phyloP scores from a whole-genome alignment of 2,797 vertebrate species.

The Heterohyrax brucei region DNA sequence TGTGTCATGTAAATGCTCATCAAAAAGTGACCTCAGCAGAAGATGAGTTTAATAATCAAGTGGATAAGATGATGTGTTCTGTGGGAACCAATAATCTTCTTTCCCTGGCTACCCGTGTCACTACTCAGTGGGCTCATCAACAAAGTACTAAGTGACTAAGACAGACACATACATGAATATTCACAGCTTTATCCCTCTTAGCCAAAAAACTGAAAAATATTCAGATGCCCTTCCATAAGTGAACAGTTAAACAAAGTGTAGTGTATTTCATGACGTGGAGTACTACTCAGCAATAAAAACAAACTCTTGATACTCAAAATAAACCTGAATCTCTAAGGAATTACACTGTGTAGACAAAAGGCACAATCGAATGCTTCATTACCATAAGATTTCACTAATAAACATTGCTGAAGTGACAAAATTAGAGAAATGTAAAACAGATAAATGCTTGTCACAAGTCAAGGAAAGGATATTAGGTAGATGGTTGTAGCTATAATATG shows the following conservation, averaged over 20 bases:
- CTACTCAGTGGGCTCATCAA: too few species aligned
- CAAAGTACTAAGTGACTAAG: too few species aligned
- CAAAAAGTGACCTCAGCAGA: too few species aligned
- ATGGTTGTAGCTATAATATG: not conserved
- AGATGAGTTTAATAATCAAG: too few species aligned
- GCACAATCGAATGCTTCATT: not conserved
- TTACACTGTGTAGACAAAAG: not conserved
- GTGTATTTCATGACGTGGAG: not conserved
- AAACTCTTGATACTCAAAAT: not conserved
- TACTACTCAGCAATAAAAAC: not conserved
- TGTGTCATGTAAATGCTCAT: too few species aligned
- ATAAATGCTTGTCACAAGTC: not conserved
- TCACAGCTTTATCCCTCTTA: slow-evolving; percentile 14
- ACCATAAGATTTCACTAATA: not conserved
- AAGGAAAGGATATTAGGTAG: not conserved
- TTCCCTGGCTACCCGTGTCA: too few species aligned
- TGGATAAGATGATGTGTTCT: too few species aligned
- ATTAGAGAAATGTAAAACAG: slow-evolving; percentile 7
- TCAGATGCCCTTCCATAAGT: not conserved
- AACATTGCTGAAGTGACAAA: slow-evolving; percentile 32
- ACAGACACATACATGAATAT: not conserved
- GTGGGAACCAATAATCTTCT: too few species aligned
- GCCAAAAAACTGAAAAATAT: slow-evolving; percentile 9
- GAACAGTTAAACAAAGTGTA: not conserved
- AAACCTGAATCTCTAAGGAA: not conserved